Percentiles rank a stretch among this genome's conserved stretches.
phyloP scores from a whole-genome alignment of 35 echinoderm and acorn worm genomes.

The Ptychodera flava region DNA sequence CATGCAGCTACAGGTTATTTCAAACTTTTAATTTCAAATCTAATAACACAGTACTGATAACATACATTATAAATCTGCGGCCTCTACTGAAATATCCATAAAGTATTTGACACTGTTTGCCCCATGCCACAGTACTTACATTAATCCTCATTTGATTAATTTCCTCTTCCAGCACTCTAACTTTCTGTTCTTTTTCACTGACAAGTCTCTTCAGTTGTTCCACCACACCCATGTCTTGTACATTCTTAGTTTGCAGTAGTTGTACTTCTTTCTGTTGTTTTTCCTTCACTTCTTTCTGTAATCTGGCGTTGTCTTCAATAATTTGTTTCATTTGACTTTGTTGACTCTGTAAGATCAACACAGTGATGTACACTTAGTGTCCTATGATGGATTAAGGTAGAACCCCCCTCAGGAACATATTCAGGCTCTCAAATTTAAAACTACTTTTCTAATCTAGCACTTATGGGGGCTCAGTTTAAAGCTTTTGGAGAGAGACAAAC shows the following conservation, averaged over 20 bases:
- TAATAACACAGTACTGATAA: too few relatives aligned
- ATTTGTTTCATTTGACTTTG: conserved; percentile 74
- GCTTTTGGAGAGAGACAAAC: too few relatives aligned
- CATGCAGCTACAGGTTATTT: too few relatives aligned
- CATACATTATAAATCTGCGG: too few relatives aligned
- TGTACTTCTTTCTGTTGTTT: conserved; percentile 31
- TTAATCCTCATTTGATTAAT: conserved; percentile 62
- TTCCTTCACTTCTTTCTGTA: conserved; percentile 5
- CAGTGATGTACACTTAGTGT: too few relatives aligned
- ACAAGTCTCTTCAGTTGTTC: conserved; percentile 84
- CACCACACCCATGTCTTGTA: conserved; percentile 59
- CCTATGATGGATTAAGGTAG: too few relatives aligned
- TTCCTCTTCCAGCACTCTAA: conserved; percentile 68
- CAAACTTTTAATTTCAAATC: too few relatives aligned
- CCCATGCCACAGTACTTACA: conserved; percentile 43
- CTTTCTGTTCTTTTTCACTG: conserved; percentile 74
- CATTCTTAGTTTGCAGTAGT: conserved; percentile 25
- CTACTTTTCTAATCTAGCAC: too few relatives aligned
- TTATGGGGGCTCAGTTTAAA: too few relatives aligned
- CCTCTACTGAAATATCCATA: neutral
- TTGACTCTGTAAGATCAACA: conserved; percentile 52
- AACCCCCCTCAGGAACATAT: too few relatives aligned
- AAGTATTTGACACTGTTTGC: neutral
- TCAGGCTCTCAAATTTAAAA: too few relatives aligned
- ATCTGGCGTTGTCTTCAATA: conserved; percentile 21